Conservation (phyloP, 2,888 invertebrate genomes). For the Aleiodes leptofemur region DNA sequence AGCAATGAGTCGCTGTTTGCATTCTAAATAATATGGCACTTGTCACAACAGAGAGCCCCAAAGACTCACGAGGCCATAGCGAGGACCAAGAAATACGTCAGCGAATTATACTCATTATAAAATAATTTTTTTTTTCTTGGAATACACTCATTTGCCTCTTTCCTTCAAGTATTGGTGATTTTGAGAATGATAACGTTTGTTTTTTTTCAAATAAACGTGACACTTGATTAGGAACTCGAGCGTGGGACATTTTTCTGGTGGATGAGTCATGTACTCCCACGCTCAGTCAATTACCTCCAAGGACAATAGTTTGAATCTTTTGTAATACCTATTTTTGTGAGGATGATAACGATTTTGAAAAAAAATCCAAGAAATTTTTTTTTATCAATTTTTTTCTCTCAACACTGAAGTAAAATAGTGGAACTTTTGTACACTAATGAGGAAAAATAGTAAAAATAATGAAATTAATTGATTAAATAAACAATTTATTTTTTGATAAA, state of each 20-base stretch:
- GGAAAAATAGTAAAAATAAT: no score
- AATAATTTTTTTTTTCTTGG: background rate
- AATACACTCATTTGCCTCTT: background rate
- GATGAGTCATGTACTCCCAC: conserved; percentile 57
- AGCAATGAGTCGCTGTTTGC: conserved; percentile 23
- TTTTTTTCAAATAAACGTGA: conserved; percentile 13
- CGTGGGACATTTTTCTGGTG: conserved; percentile 50
- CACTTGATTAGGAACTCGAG: conserved; percentile 32
- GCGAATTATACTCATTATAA: background rate
- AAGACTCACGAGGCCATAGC: background rate
- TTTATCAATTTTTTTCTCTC: no score
- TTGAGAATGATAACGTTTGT: background rate
- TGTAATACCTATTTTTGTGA: conserved; percentile 19
- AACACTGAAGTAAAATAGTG: no score
- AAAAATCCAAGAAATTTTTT: background rate
- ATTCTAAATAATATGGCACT: conserved; percentile 13
- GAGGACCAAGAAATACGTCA: conserved; percentile 24
- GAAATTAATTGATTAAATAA: no score
- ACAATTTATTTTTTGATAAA: no score
- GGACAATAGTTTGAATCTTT: conserved; percentile 15
- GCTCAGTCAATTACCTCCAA: conserved; percentile 32
- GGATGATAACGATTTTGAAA: conserved; percentile 12
- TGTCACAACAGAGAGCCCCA: conserved; percentile 18
- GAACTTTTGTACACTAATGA: no score
- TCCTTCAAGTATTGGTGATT: conserved; percentile 9